A percentile compares a stretch with the other conserved stretches of the same genome.
Conservation (phyloP, 2,113 vertebrate species). For the Oostethus manadensis region DNA sequence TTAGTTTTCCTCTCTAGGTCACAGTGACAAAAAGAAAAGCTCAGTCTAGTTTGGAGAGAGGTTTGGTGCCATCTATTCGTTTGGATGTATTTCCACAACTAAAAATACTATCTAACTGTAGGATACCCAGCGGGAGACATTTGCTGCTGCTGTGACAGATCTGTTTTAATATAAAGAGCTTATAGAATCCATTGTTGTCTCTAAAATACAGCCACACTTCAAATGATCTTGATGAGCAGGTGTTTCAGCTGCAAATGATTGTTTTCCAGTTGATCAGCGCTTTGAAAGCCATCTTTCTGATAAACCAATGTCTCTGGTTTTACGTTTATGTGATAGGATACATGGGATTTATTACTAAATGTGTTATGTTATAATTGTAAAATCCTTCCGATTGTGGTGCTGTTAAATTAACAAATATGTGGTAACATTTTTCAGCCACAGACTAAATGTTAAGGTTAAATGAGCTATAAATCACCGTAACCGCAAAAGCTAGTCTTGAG, state of each 20-base stretch:
- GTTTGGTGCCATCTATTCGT: no score
- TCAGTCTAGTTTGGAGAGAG: no score
- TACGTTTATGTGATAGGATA: background rate
- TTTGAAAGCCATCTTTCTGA: background rate
- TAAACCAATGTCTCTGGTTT: background rate
- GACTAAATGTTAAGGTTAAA: conserved; percentile 5
- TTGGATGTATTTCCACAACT: no score
- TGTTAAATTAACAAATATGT: background rate
- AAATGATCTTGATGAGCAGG: background rate
- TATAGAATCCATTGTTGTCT: background rate
- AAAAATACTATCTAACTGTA: no score
- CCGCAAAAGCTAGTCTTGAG: conserved; percentile 26
- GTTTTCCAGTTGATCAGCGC: background rate
- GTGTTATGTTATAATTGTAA: background rate
- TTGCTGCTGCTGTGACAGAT: background rate
- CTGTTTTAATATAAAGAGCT: background rate
- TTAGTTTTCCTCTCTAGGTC: no score
- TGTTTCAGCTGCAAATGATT: background rate
- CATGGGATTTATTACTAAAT: background rate
- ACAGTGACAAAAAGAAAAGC: no score
- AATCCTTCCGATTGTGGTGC: background rate
- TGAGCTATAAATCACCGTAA: conserved; percentile 17
- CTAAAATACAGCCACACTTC: background rate
- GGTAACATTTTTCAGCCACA: background rate
- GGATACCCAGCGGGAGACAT: no score